Conservation (phyloP, 2,888 invertebrate genomes). For the Hofmannophila pseudospretella region DNA sequence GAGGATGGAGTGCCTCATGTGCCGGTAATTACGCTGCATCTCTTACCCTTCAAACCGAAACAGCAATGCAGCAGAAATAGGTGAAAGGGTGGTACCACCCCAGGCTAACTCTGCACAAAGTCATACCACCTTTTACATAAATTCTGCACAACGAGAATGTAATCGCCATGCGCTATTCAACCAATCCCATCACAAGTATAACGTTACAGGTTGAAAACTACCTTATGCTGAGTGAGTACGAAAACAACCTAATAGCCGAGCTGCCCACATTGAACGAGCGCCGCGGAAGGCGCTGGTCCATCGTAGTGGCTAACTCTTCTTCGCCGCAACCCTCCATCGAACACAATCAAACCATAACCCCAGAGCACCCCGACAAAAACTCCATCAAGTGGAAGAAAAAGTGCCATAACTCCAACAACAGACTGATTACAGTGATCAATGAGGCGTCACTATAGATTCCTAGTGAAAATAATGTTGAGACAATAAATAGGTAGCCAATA, state of each 20-base stretch:
- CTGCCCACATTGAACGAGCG: conserved; percentile 85
- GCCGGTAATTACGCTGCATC: no score
- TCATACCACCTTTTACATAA: no score
- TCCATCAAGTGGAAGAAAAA: conserved; percentile 69
- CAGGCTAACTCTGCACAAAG: no score
- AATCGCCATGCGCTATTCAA: no score
- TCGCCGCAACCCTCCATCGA: conserved; percentile 34
- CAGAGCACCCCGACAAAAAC: conserved; percentile 49
- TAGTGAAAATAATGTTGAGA: conserved; percentile 54
- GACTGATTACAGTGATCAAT: conserved; percentile 87
- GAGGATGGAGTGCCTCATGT: no score
- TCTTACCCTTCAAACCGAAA: no score
- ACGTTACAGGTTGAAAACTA: conserved; percentile 86
- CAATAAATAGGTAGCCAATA: conserved; percentile 55
- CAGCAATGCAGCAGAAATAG: no score
- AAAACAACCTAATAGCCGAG: conserved; percentile 89
- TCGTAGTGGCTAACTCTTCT: conserved; percentile 72
- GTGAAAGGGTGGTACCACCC: no score
- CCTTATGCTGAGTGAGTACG: conserved; percentile 90
- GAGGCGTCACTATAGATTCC: conserved; percentile 80
- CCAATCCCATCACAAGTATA: no score
- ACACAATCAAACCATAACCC: conserved; percentile 42
- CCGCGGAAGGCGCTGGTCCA: conserved; percentile 84
- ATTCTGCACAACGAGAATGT: no score
- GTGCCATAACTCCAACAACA: conserved; percentile 77